These are phyloP conservation scores for Sparidentex hasta DNA, from an alignment of 2,797 vertebrate species.

Conservation along the genomic window DNA sequence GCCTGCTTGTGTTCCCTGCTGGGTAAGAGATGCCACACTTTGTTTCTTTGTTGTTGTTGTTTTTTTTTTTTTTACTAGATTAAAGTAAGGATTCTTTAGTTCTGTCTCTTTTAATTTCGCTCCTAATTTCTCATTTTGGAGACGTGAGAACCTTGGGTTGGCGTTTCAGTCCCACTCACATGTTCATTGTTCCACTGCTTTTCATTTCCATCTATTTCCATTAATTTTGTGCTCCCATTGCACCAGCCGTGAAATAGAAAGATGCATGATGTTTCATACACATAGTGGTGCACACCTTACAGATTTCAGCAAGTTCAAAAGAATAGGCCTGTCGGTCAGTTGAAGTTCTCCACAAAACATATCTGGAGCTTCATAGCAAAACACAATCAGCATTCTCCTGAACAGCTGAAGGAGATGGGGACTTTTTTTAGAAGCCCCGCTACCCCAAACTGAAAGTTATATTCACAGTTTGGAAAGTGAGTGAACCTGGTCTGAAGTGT, in stretches of 20 bases:
- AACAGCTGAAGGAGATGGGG: too few relatives aligned
- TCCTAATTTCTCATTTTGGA: not conserved
- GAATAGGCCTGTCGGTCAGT: too few relatives aligned
- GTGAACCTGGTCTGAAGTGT: too few relatives aligned
- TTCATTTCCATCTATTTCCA: not conserved
- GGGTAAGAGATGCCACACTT: constrained; percentile 81
- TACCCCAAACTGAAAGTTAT: too few relatives aligned
- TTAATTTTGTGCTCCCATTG: not conserved
- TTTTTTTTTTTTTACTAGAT: not conserved
- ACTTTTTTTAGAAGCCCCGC: too few relatives aligned
- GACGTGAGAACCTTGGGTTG: not conserved
- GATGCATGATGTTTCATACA: not conserved
- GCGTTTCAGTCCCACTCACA: not conserved
- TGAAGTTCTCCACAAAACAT: too few relatives aligned
- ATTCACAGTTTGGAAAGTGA: too few relatives aligned
- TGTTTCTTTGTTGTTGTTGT: not conserved
- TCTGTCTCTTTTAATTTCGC: not conserved
- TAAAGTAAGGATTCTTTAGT: not conserved
- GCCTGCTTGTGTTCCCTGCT: constrained; percentile 84
- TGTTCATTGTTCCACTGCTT: not conserved
- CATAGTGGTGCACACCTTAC: not conserved
- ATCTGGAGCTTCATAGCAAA: too few relatives aligned
- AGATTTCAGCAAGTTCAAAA: too few relatives aligned
- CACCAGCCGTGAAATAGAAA: not conserved
- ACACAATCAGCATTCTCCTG: too few relatives aligned